phyloP scores from a whole-genome alignment of 2,797 vertebrate genomes.

The Pseudotriccus pelzelni region DNA sequence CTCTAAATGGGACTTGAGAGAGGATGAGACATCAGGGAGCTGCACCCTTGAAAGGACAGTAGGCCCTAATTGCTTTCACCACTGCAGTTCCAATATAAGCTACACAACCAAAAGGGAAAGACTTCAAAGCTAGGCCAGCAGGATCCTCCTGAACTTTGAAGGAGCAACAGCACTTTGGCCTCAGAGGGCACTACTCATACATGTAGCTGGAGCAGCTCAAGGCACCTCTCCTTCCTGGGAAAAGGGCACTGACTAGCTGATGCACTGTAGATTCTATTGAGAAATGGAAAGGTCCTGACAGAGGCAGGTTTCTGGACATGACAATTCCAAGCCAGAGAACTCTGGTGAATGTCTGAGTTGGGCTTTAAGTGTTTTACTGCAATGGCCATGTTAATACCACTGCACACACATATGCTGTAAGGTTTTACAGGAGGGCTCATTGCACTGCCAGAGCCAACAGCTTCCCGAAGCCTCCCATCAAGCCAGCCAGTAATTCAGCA shows the following conservation, averaged over 20 bases:
- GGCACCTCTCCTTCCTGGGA: neutral
- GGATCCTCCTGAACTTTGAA: neutral
- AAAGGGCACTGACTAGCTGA: neutral
- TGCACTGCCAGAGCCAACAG: neutral
- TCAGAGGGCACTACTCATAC: neutral
- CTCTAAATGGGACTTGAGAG: neutral
- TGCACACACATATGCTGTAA: accelerated
- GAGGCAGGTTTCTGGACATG: neutral
- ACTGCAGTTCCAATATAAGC: neutral
- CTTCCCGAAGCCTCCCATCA: neutral
- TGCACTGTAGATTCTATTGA: neutral
- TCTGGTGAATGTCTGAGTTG: neutral
- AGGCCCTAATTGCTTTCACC: neutral
- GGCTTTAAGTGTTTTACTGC: neutral
- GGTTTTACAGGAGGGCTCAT: neutral
- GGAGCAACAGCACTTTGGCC: neutral
- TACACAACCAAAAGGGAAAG: neutral
- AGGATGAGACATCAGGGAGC: neutral
- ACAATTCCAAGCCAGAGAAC: neutral
- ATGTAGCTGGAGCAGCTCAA: accelerated
- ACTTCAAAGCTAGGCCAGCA: neutral
- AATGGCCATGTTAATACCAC: neutral
- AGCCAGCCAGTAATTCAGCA: neutral
- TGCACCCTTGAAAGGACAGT: neutral
- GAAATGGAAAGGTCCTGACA: neutral